A percentile compares a stretch with the other conserved stretches of the same genome.
phyloP scores from a whole-genome alignment of 2,888 invertebrate genomes.

The Malachius bipustulatus region DNA sequence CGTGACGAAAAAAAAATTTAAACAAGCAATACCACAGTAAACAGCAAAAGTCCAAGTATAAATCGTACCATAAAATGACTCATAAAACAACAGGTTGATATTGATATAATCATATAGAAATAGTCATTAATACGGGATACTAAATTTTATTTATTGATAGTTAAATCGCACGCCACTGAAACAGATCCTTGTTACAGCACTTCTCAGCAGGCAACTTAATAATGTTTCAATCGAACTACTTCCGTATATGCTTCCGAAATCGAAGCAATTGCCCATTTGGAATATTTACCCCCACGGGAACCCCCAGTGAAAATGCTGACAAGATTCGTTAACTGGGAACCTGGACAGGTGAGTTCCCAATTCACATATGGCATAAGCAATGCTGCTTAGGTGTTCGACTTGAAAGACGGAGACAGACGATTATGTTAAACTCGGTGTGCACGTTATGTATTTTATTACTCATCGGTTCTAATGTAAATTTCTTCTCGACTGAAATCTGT shows the following conservation, averaged over 20 bases:
- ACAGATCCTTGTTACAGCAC: neutral
- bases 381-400: too few relatives aligned
- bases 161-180: neutral
- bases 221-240: conserved; percentile 1
- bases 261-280: conserved; percentile 2
- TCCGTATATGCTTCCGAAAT: neutral
- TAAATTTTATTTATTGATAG: neutral
- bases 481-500: too few relatives aligned
- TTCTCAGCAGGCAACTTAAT: neutral
- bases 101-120: too few relatives aligned
- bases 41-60: too few relatives aligned
- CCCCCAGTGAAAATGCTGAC: neutral
- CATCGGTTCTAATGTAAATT: too few relatives aligned
- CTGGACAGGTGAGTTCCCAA: neutral
- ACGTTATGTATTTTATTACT: neutral
- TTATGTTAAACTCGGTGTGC: neutral
- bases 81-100: too few relatives aligned
- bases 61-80: too few relatives aligned
- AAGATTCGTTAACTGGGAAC: neutral
- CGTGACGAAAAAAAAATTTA: too few relatives aligned
- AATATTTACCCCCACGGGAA: neutral
- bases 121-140: too few relatives aligned
- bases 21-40: too few relatives aligned
- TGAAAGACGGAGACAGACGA: conserved; percentile 1
- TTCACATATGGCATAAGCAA: too few relatives aligned